phyloP scores from a whole-genome alignment of 2,113 vertebrate species.

The Gila orcuttii region DNA sequence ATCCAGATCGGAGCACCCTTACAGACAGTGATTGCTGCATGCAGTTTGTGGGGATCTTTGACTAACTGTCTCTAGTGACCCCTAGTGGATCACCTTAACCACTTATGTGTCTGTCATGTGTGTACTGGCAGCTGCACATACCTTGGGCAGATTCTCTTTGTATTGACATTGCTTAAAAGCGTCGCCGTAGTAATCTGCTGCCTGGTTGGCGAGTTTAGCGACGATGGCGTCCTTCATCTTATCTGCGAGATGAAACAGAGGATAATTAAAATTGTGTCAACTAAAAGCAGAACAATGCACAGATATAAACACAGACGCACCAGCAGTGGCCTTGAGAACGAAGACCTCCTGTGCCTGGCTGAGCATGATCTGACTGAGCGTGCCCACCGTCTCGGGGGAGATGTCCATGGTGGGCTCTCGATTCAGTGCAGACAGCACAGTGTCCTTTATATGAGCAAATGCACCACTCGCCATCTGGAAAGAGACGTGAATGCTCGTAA shows the following conservation, averaged over 20 bases:
- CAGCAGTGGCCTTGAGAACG: slow-evolving; percentile 96
- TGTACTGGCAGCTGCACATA: slow-evolving; percentile 67
- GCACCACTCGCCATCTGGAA: slow-evolving; percentile 92
- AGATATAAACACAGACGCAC: slow-evolving; percentile 68
- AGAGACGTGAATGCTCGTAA: not conserved
- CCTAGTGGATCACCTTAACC: not conserved
- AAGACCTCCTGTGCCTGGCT: slow-evolving; percentile 99
- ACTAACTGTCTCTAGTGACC: slow-evolving; percentile 18
- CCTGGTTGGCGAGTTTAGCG: slow-evolving; percentile 95
- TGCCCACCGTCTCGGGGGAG: slow-evolving; percentile 92
- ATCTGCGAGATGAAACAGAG: slow-evolving; percentile 73
- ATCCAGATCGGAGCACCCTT: not conserved
- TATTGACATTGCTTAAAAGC: slow-evolving; percentile 98
- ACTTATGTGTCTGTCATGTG: not conserved
- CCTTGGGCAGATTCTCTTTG: slow-evolving; percentile 98
- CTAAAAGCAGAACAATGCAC: not conserved
- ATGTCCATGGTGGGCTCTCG: slow-evolving; percentile 97
- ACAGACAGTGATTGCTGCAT: slow-evolving; percentile 36
- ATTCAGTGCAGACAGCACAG: slow-evolving; percentile 90
- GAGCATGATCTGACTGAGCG: slow-evolving; percentile 95
- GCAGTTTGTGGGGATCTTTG: slow-evolving; percentile 21
- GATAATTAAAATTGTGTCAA: not conserved
- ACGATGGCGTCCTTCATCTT: slow-evolving; percentile 98
- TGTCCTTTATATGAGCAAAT: slow-evolving; percentile 97
- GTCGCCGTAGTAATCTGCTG: slow-evolving; percentile 96